Evolutionary conservation across 1,140 invertebrate species (phyloP), one percentile per base, ranked within the genome.

Genomic region (Telenomus remus): DNA sequence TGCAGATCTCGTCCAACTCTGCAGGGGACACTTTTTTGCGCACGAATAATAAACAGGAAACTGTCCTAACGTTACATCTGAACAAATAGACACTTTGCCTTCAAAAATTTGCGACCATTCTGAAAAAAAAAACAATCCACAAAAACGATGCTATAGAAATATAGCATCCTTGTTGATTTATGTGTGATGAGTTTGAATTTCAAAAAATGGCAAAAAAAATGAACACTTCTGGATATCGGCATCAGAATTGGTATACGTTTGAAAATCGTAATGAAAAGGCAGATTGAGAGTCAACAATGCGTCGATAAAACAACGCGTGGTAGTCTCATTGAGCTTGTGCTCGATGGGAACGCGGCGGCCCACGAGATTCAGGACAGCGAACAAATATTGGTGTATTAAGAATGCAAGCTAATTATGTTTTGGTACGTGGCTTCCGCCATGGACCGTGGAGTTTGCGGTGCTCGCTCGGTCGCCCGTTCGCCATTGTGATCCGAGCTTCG

Each of bases 341-440:
- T 9, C 37, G 63, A 71, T 71, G 73, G 70, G 79, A 74, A 65
- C 63, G 73, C 71, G 73, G 43, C 34, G 69, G 59, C 61, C 56
- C 54, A 61, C 73, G 43, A 77, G 76, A 79, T 79, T 78, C 81
- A 82, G 86, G 86, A 86, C 81, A 87, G 84, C 66, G 78, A 82
- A 78, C 86, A 88, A 88, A 88, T 88, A 88, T 88, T 88, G 84
- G 83, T 86, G 83, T 83, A 87, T 88, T 86, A 88, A 88, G 82
- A 87, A 88, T 88, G 83, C 85, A 87, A 77, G 82, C 86, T 88
- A 88, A 88, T 88, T 88, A 88, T 88, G 85, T 88, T 88, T 88
- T 86, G 85, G 82, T 87, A 48, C 60, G 75, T 76, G 79, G 60
- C 50, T 65, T 69, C 64, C 64, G 65, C 63, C 59, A 56, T 76